Percentiles rank a stretch among this genome's conserved stretches.
Conservation (phyloP, 2,113 vertebrate genomes). For the Podocnemis expansa region DNA sequence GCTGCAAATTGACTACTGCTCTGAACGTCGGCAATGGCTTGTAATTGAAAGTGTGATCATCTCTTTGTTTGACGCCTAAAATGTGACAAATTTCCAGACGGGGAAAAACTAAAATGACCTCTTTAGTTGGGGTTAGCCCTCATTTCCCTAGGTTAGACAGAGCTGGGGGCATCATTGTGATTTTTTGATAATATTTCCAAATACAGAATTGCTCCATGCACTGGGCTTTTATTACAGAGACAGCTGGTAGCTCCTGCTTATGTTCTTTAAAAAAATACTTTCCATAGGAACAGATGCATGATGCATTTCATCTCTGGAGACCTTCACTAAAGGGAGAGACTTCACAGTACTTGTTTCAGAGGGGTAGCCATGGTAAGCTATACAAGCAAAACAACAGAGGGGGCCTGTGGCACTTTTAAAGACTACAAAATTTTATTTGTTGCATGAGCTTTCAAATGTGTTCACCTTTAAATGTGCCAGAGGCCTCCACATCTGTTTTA, state of each 20-base stretch:
- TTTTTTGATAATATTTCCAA: background rate
- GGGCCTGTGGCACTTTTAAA: no score
- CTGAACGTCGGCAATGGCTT: fast-evolving
- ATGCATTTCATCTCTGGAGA: fast-evolving
- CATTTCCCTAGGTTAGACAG: background rate
- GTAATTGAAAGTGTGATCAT: background rate
- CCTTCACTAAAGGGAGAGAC: background rate
- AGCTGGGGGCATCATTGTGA: fast-evolving
- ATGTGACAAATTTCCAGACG: background rate
- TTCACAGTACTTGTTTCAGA: background rate
- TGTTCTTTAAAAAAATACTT: background rate
- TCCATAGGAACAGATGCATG: background rate
- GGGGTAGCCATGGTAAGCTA: no score
- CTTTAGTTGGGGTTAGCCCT: background rate
- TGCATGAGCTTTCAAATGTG: no score
- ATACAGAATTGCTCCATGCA: fast-evolving
- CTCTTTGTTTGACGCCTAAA: background rate
- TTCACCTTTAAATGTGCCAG: no score
- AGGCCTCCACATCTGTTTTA: no score
- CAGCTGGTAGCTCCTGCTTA: background rate
- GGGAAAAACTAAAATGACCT: background rate
- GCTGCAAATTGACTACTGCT: background rate
- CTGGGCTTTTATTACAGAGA: background rate
- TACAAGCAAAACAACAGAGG: no score
- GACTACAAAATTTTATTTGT: no score